Evolutionary conservation across 2,797 vertebrate species (phyloP).

Genomic region (Acipenser transmontanus): DNA sequence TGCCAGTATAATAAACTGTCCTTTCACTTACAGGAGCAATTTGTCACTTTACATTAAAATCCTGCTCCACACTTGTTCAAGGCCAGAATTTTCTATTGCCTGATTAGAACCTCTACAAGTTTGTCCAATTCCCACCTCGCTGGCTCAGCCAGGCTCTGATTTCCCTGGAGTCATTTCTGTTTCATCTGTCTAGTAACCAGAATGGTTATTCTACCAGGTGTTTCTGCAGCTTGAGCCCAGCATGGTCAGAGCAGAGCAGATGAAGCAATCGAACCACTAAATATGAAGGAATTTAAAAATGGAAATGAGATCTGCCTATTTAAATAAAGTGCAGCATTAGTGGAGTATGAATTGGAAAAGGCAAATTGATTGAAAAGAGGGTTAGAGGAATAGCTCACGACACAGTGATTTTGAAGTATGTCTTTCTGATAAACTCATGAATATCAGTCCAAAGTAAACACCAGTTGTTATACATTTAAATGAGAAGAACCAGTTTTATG

Average conservation of each 20-base stretch:
- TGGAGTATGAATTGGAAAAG: constrained; percentile 17
- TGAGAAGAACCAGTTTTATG: constrained; percentile 2
- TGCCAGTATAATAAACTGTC: constrained; percentile 19
- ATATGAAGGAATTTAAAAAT: constrained; percentile 20
- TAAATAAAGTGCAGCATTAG: constrained; percentile 30
- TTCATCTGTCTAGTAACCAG: constrained; percentile 13
- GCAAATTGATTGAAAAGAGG: constrained; percentile 17
- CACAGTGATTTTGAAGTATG: constrained; percentile 5
- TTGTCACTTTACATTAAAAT: constrained; percentile 32
- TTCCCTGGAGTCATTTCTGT: constrained; percentile 23
- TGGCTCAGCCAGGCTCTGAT: constrained; percentile 19
- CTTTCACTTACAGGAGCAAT: constrained; percentile 32
- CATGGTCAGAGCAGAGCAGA: constrained; percentile 16
- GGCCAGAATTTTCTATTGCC: constrained; percentile 22
- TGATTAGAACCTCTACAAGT: constrained; percentile 26
- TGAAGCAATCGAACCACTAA: constrained; percentile 19
- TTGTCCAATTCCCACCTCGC: constrained; percentile 17
- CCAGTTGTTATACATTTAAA: constrained; percentile 7
- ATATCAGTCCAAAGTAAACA: constrained; percentile 3
- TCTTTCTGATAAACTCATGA: constrained; percentile 12
- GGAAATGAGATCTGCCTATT: constrained; percentile 17
- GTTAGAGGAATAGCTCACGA: neutral
- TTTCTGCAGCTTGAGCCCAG: constrained; percentile 13
- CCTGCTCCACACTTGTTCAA: constrained; percentile 17
- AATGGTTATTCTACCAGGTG: constrained; percentile 5